Evolutionary conservation across 2,797 vertebrate species (phyloP).

Genomic region (Cirrhinus mrigala): DNA sequence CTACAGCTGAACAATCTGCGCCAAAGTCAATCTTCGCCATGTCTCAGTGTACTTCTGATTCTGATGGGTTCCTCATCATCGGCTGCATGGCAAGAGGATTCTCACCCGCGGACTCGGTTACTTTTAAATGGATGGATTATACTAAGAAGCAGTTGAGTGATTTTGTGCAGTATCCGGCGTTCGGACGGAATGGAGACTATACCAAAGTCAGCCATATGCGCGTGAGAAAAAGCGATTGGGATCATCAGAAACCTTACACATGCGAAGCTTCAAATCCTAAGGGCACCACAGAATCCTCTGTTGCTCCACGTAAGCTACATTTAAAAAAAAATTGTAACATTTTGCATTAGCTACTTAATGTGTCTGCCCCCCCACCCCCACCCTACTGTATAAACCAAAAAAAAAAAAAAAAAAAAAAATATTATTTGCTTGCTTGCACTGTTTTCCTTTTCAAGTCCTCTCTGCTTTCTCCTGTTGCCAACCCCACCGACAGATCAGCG

Average conservation of each 20-base stretch:
- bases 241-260: fast-evolving
- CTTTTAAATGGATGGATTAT: conserved; percentile 62
- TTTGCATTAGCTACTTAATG: neutral
- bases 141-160: neutral
- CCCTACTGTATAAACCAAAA: neutral
- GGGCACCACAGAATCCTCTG: fast-evolving
- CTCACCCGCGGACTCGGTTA: conserved; percentile 59
- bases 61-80: conserved; percentile 58
- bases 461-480: too few relatives aligned
- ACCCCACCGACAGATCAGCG: too few relatives aligned
- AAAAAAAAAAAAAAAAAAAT: too few relatives aligned
- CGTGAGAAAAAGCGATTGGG: conserved; percentile 65
- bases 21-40: conserved; percentile 65
- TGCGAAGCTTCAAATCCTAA: conserved; percentile 56
- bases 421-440: too few relatives aligned
- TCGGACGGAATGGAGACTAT: conserved; percentile 10
- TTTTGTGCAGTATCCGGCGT: conserved; percentile 70
- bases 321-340: neutral
- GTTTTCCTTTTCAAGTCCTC: too few relatives aligned
- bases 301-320: neutral
- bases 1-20: neutral
- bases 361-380: too few relatives aligned
- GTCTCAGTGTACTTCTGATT: conserved; percentile 57
- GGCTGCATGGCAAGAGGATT: conserved; percentile 72
- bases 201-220: conserved; percentile 67